These are phyloP conservation scores for Steatornis caripensis DNA, from an alignment of 2,113 vertebrate species.

Conservation along the genomic window DNA sequence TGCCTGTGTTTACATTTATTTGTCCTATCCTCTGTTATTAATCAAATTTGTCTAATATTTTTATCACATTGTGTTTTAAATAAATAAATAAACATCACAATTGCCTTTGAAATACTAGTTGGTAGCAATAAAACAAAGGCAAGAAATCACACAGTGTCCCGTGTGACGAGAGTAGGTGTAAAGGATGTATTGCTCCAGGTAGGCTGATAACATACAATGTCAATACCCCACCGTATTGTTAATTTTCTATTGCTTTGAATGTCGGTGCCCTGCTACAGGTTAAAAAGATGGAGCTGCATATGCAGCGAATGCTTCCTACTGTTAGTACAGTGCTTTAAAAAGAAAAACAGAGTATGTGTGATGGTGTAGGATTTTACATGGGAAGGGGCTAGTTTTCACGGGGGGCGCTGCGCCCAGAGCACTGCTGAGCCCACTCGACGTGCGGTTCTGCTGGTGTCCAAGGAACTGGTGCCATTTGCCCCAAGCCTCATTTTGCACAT, in stretches of 20 bases:
- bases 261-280: background rate
- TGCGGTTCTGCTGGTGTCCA: background rate
- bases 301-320: background rate
- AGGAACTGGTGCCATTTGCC: background rate
- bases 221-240: background rate
- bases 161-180: background rate
- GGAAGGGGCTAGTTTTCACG: background rate
- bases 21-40: background rate
- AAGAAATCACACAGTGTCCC: background rate
- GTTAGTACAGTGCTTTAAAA: background rate
- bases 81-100: background rate
- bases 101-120: slow-evolving; percentile 43
- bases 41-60: slow-evolving; percentile 20
- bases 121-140: slow-evolving; percentile 17
- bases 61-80: slow-evolving; percentile 15
- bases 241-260: background rate
- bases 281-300: background rate
- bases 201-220: background rate
- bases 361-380: background rate
- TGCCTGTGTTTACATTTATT: background rate
- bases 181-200: slow-evolving; percentile 10
- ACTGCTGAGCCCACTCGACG: rapidly evolving
- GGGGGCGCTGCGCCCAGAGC: background rate
- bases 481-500: background rate
- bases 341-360: background rate